A percentile compares a stretch with the other conserved stretches of the same genome.
phyloP scores from a whole-genome alignment of 2,113 vertebrate species.

The Corythornis vintsioides region DNA sequence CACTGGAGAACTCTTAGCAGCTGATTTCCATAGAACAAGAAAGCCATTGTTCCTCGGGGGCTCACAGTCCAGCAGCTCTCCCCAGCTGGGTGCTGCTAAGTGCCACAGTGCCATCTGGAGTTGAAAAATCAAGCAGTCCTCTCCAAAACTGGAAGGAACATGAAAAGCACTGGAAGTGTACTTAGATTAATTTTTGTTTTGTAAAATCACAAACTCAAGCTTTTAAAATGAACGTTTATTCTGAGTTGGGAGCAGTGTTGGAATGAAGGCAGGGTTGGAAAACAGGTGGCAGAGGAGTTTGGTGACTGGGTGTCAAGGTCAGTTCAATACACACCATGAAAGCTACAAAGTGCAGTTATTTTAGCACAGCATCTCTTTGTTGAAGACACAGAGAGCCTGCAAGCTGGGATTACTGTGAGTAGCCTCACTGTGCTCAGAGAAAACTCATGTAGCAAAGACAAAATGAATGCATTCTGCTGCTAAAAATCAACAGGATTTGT shows the following conservation, averaged over 20 bases:
- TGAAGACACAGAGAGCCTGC: neutral
- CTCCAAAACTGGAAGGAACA: neutral
- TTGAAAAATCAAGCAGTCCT: neutral
- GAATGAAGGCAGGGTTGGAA: neutral
- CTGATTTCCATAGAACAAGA: slow-evolving; percentile 28
- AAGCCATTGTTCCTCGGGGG: slow-evolving; percentile 12
- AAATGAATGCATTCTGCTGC: neutral
- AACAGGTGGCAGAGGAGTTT: neutral
- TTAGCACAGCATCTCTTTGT: neutral
- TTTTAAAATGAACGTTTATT: neutral
- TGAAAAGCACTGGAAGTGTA: fast-evolving
- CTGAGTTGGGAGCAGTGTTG: neutral
- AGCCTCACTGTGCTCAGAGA: neutral
- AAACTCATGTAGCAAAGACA: neutral
- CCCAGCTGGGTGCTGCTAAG: neutral
- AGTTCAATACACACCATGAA: neutral
- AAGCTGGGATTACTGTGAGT: neutral
- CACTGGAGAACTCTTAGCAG: slow-evolving; percentile 12
- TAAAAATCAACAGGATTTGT: slow-evolving; percentile 4
- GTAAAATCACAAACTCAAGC: neutral
- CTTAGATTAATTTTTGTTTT: neutral
- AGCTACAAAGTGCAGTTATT: slow-evolving; percentile 7
- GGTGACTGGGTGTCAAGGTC: neutral
- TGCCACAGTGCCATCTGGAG: slow-evolving; percentile 47
- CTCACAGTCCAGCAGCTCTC: neutral